Percentiles rank a stretch among this genome's conserved stretches.
phyloP scores from a whole-genome alignment of 2,113 vertebrate genomes.

The Physeter macrocephalus region DNA sequence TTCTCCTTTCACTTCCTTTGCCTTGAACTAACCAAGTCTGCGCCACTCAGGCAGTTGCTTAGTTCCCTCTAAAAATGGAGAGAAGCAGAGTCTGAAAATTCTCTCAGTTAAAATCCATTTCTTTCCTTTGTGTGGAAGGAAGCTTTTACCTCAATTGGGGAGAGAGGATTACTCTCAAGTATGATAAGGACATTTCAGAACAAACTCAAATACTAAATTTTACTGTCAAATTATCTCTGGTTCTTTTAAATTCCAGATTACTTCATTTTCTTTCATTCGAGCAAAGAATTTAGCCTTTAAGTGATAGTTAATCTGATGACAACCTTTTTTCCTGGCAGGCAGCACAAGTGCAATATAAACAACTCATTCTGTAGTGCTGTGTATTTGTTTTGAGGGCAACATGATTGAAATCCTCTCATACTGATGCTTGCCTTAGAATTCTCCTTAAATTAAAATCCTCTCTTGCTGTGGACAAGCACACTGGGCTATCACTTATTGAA shows the following conservation, averaged over 20 bases:
- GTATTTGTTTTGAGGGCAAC: not conserved
- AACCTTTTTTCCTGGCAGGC: not conserved
- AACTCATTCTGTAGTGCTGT: not conserved
- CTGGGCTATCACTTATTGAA: not conserved
- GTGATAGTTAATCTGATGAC: not conserved
- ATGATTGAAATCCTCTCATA: not conserved
- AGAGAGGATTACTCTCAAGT: slow-evolving; percentile 26
- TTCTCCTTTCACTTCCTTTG: not conserved
- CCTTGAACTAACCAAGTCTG: not conserved
- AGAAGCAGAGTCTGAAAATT: not conserved
- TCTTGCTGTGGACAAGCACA: not conserved
- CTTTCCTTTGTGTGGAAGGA: slow-evolving; percentile 7
- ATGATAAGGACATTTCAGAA: slow-evolving; percentile 31
- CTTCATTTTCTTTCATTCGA: slow-evolving; percentile 26
- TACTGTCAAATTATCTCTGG: slow-evolving; percentile 40
- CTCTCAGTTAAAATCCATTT: slow-evolving; percentile 36
- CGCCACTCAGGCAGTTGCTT: not conserved
- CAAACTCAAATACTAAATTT: slow-evolving; percentile 27
- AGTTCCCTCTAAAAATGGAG: not conserved
- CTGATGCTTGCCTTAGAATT: not conserved
- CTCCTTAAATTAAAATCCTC: not conserved
- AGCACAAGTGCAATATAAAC: not conserved
- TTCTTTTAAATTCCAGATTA: slow-evolving; percentile 4
- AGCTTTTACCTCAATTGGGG: slow-evolving; percentile 23
- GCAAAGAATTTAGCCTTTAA: not conserved